Evolutionary conservation across 1,140 invertebrate genomes (phyloP), one percentile per base, ranked within the genome.

Genomic region (Zelostemma sp.): DNA sequence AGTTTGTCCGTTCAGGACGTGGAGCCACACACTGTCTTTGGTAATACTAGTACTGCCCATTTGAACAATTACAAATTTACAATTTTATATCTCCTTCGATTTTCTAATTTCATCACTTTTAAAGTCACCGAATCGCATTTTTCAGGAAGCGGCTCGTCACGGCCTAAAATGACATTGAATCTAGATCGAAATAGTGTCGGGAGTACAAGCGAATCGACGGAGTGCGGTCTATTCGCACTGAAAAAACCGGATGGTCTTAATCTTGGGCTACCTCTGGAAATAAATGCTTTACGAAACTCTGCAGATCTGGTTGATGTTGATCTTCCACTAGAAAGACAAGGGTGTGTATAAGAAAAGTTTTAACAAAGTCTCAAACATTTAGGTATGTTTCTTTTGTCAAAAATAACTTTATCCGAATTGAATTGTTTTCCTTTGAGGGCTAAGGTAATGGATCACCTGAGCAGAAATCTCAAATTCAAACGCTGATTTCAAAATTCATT

Each of bases 291-390:
- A 25, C 18, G 57, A 38, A 45, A 51, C 54, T 49, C 89, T 9
- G 88, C 90, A 17, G 92, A 94, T 77, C 87, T 91, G 9, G 91
- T 96, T 55, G 93, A 96, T 80, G 89, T 92, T 1, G 88, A 90
- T 62, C 86, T 95, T 69, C 93, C 93, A 41, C 85, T 96, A 50
- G 93, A 95, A 81, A 90, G 93, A 79, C 94, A 96, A 87, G 92
- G 92, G 94, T 95, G 85, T 82, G 66, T 69, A 64, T 50, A n/a
- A 35, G 3, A 25, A 4, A 25, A 25, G 8, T 25, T 25, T 25
- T 25, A 25, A 25, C 8, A 11, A 31, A 56, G 33, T 43, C 35
- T 0, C 0, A 57, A 58, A 58, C 18, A 4, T 8, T 4, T 25
- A 25, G 8, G 21, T 8, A 25, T 25, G 8, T 25, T 14, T 19